phyloP scores from a whole-genome alignment of 2,888 invertebrate species.

The Phorcus lineatus region DNA sequence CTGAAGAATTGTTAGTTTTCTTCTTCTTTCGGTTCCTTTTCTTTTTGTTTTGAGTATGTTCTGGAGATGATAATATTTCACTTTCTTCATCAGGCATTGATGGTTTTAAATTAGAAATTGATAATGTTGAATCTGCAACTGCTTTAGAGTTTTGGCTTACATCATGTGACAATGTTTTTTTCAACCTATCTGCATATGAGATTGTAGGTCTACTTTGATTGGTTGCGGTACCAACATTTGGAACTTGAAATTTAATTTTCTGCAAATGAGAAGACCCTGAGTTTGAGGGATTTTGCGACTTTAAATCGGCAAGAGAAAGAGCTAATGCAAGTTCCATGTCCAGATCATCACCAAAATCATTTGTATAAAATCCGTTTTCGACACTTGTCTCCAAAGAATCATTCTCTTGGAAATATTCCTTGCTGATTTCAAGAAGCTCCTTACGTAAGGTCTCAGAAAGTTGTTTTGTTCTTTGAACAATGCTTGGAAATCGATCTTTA shows the following conservation, averaged over 20 bases:
- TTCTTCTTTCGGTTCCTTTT: constrained; percentile 7
- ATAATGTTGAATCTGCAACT: too few relatives aligned
- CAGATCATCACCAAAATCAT: constrained; percentile 46
- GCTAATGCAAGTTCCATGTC: constrained; percentile 49
- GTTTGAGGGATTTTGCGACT: neutral
- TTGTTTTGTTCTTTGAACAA: constrained; percentile 28
- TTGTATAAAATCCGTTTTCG: constrained; percentile 49
- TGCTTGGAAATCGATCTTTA: constrained; percentile 34
- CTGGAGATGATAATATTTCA: too few relatives aligned
- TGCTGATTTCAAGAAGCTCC: constrained; percentile 39
- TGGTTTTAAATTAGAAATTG: too few relatives aligned
- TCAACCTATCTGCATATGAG: neutral
- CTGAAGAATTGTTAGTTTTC: neutral
- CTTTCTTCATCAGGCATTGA: too few relatives aligned
- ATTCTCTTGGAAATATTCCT: constrained; percentile 40
- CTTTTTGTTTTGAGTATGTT: constrained; percentile 27
- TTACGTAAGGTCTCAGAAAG: constrained; percentile 35
- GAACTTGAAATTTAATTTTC: neutral
- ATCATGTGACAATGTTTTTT: neutral
- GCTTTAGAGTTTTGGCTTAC: too few relatives aligned
- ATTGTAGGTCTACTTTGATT: neutral
- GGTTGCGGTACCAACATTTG: neutral
- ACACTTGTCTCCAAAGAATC: constrained; percentile 43
- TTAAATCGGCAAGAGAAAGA: constrained; percentile 32
- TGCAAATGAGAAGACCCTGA: too few relatives aligned